A percentile compares a stretch with the other conserved stretches of the same genome.
These are phyloP conservation scores for Mirza zaza DNA, from an alignment of 2,113 vertebrate genomes.

Conservation along the genomic window DNA sequence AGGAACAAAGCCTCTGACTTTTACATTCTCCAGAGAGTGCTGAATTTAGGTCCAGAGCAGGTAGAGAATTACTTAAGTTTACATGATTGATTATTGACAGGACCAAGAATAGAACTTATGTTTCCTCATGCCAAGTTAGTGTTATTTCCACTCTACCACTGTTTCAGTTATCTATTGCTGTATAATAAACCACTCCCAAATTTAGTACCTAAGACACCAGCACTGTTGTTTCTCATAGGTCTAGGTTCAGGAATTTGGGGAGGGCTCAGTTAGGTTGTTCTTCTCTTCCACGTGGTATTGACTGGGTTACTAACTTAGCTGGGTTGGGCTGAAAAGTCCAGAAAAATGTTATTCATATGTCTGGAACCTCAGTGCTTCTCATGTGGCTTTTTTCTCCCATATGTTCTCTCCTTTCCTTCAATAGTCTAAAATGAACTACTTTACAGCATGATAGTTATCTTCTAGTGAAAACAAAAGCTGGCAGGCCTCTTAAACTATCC, in stretches of 20 bases:
- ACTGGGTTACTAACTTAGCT: background rate
- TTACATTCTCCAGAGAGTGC: background rate
- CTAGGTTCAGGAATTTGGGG: background rate
- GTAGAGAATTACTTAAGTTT: background rate
- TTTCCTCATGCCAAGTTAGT: background rate
- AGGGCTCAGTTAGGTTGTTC: background rate
- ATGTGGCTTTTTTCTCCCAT: background rate
- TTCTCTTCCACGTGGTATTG: rapidly evolving
- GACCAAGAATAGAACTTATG: background rate
- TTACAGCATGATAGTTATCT: background rate
- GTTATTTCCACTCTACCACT: background rate
- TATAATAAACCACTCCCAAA: background rate
- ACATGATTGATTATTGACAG: background rate
- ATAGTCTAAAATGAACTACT: background rate
- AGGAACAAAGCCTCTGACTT: background rate
- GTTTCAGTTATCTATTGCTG: background rate
- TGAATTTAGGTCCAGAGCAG: background rate
- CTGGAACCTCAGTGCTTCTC: background rate
- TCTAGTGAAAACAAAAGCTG: background rate
- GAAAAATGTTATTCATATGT: background rate
- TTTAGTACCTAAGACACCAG: background rate
- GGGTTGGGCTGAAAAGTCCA: background rate
- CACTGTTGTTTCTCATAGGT: background rate
- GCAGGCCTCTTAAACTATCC: background rate
- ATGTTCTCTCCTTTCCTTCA: background rate